Evolutionary conservation across 1,140 invertebrate genomes (phyloP).

Genomic region (Bilobella aurantiaca): DNA sequence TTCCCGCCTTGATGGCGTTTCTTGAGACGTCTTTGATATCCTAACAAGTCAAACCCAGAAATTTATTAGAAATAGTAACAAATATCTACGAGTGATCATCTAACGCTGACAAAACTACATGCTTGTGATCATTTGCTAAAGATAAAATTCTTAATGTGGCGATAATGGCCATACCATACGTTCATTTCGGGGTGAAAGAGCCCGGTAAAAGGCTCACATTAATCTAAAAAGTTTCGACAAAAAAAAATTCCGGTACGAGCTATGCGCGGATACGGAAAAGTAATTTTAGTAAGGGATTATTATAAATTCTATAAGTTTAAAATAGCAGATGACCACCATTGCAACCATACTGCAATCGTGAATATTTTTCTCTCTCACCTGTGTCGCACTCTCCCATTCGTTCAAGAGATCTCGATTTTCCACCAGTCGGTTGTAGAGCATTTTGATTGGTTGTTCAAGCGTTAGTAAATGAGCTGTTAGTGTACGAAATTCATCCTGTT

Average conservation of each 20-base stretch:
- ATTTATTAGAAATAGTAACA: no score
- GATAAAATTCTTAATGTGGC: no score
- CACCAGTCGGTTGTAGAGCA: constrained; percentile 42
- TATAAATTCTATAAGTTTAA: background rate
- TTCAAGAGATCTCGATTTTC: constrained; percentile 44
- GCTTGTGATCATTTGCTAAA: no score
- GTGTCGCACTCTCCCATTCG: constrained; percentile 62
- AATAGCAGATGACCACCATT: background rate
- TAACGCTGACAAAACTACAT: no score
- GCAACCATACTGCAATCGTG: background rate
- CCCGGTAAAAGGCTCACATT: no score
- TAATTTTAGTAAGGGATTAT: background rate
- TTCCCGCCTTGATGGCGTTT: constrained; percentile 58
- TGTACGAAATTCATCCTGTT: constrained; percentile 38
- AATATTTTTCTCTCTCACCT: constrained; percentile 44
- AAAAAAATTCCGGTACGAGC: no score
- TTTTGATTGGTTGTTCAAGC: constrained; percentile 45
- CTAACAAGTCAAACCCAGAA: no score
- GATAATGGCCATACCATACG: no score
- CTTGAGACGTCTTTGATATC: constrained; percentile 42
- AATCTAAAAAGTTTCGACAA: no score
- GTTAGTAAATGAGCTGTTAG: constrained; percentile 36
- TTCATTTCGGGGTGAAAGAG: no score
- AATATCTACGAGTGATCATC: no score
- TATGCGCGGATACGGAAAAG: no score